A percentile compares a stretch with the other conserved stretches of the same genome.
phyloP scores from a whole-genome alignment of 2,888 invertebrate species.

The Drosophila testacea region DNA sequence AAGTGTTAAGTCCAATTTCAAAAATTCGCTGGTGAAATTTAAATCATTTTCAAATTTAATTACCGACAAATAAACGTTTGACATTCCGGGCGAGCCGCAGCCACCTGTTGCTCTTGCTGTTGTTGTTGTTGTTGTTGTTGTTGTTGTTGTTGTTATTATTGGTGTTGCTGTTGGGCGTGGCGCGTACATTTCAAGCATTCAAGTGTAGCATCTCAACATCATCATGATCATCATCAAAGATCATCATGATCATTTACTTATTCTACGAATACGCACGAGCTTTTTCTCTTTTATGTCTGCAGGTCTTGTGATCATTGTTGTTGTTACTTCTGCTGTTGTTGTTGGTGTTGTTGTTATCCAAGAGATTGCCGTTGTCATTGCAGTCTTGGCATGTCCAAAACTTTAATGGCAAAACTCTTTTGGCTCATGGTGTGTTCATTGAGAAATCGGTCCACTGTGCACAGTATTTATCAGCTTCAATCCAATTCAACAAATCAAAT shows the following conservation, averaged over 20 bases:
- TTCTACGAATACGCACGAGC: constrained; percentile 56
- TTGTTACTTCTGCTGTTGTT: constrained; percentile 15
- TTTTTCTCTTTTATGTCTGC: constrained; percentile 42
- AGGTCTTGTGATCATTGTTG: constrained; percentile 7
- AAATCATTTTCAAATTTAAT: constrained; percentile 81
- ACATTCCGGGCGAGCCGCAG: constrained; percentile 69
- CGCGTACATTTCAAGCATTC: constrained; percentile 42
- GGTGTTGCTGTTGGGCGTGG: constrained; percentile 54
- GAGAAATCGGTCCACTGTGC: constrained; percentile 50
- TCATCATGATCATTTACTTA: constrained; percentile 31
- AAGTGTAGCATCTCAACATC: constrained; percentile 41
- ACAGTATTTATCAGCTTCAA: constrained; percentile 27
- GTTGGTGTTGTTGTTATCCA: constrained; percentile 21
- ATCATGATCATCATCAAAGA: constrained; percentile 13
- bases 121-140: constrained; percentile 3
- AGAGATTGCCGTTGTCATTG: constrained; percentile 49
- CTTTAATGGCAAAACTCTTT: constrained; percentile 39
- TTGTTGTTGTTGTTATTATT: constrained; percentile 14
- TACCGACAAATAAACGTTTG: constrained; percentile 77
- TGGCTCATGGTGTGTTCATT: constrained; percentile 41
- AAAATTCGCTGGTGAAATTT: constrained; percentile 78
- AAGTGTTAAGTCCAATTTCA: constrained; percentile 78
- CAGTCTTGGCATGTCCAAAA: constrained; percentile 52
- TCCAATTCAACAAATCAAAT: constrained; percentile 14
- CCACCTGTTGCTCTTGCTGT: constrained; percentile 46